Conservation (phyloP, 2,797 vertebrate genomes). For the Tenualosa thibaudeaui region DNA sequence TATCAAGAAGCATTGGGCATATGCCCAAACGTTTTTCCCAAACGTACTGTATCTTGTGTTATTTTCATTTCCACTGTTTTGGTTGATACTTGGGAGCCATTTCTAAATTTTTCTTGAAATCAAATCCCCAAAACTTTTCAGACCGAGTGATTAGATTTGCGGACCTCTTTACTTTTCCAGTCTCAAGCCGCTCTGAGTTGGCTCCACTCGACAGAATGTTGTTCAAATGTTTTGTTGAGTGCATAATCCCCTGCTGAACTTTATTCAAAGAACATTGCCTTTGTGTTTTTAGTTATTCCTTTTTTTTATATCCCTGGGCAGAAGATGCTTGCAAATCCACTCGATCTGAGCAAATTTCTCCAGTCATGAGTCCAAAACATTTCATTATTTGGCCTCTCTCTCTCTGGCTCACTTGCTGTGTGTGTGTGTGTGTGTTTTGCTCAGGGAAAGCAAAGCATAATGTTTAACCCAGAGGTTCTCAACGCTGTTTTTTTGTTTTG, state of each 20-base stretch:
- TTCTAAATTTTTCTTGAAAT: conserved; percentile 6
- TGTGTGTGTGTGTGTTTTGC: conserved; percentile 15
- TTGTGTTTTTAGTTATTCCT: conserved; percentile 29
- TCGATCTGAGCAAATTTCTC: conserved; percentile 32
- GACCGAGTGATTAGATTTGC: not conserved
- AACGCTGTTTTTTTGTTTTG: not conserved
- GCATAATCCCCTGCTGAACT: conserved; percentile 21
- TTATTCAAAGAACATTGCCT: conserved; percentile 24
- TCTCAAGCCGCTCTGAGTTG: not conserved
- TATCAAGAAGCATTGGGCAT: not conserved
- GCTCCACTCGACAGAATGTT: conserved; percentile 25
- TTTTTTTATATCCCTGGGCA: conserved; percentile 32
- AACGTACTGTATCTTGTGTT: not conserved
- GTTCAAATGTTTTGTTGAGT: conserved; percentile 15
- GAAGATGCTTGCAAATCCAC: conserved; percentile 18
- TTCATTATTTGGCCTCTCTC: conserved; percentile 30
- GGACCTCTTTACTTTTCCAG: not conserved
- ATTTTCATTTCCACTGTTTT: not conserved
- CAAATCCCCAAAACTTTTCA: not conserved
- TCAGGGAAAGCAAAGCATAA: not conserved
- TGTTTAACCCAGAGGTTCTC: conserved; percentile 12
- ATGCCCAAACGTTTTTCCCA: not conserved
- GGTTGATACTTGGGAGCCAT: not conserved
- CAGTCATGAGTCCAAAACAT: conserved; percentile 29
- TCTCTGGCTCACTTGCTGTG: not conserved